A percentile compares a stretch with the other conserved stretches of the same genome.
phyloP scores from a whole-genome alignment of 2,888 invertebrate species.

The Erebia palarica region DNA sequence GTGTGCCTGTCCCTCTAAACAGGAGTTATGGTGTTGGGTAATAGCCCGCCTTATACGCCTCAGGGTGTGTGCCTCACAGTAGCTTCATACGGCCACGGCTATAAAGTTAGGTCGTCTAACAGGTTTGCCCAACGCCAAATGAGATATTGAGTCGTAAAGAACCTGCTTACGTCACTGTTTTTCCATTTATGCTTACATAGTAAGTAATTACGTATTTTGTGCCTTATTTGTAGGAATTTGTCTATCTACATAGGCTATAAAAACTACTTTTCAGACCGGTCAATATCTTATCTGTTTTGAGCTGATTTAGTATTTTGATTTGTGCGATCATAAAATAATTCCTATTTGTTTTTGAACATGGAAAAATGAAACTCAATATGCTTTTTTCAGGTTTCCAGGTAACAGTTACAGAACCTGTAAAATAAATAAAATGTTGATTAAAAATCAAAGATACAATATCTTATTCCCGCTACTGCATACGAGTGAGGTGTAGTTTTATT shows the following conservation, averaged over 20 bases:
- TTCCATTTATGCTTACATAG: conserved; percentile 20
- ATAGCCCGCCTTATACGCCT: conserved; percentile 55
- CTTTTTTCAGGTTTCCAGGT: too few species aligned
- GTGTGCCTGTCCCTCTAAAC: conserved; percentile 60
- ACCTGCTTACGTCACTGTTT: conserved; percentile 23
- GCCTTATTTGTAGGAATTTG: background rate
- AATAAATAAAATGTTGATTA: too few species aligned
- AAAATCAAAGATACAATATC: too few species aligned
- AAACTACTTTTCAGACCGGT: background rate
- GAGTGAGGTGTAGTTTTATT: too few species aligned
- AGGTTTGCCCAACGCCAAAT: conserved; percentile 54
- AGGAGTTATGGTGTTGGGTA: conserved; percentile 74
- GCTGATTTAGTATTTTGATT: too few species aligned
- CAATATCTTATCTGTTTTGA: background rate
- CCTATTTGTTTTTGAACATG: too few species aligned
- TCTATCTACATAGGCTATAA: background rate
- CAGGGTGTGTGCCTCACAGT: conserved; percentile 51
- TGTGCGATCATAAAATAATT: too few species aligned
- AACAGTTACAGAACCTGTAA: too few species aligned
- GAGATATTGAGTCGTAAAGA: conserved; percentile 56
- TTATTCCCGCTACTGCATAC: too few species aligned
- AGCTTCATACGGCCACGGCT: conserved; percentile 64
- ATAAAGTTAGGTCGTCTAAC: conserved; percentile 59
- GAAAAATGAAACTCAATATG: too few species aligned
- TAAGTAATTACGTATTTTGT: conserved; percentile 7